Base-by-base conservation (phyloP, 2,113 vertebrate genomes). In the Puffinus mauretanicus region DNA sequence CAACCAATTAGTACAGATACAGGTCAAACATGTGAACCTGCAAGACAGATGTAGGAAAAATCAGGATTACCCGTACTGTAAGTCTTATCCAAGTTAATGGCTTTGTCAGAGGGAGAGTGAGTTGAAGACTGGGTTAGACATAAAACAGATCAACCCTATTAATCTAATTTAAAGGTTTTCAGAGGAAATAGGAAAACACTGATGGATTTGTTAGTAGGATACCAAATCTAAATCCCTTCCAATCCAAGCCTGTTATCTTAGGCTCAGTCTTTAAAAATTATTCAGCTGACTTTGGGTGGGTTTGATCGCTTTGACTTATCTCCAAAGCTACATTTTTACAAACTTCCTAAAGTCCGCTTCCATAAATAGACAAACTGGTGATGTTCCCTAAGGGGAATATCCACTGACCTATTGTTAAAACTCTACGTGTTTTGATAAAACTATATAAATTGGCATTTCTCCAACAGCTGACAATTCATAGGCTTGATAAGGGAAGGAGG, bases 161-260 rank as follows among this genome's bases (percentile, higher is more conserved):
- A 96, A 95, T 96, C 76, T 90, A 84, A 95, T 96, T 96, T 97
- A 92, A 86, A 95, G 88, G 89, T 95, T 95, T 96, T 80, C 70
- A 71, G 62, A 89, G 73, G 76, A 91, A 95, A 92, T 32, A 82
- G 54, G 32, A 81, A 94, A 92, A 88, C 94, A 69, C 46, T 95
- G 95, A 88, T 94, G 64, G 80, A 94, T 92, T 94, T 95, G 80
- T 85, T 96, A 93, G 76, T 72, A 86, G 55, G 52, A 58, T 72
- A 84, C 54, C 60, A 79, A 91, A 95, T 81, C 91, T 96, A 94
- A 97, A 97, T 93, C 95, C 88, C 57, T 94, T 95, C 49, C 90
- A 96, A 95, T 89, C 86, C 93, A 83, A 38, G 70, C 26, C 21
- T 92, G 66, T 96, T 97, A 96, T 97, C 78, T 88, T 79, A 64